Percentiles rank a stretch among this genome's conserved stretches.
phyloP scores from a whole-genome alignment of 2,113 vertebrate genomes.

The Anoura caudifer region DNA sequence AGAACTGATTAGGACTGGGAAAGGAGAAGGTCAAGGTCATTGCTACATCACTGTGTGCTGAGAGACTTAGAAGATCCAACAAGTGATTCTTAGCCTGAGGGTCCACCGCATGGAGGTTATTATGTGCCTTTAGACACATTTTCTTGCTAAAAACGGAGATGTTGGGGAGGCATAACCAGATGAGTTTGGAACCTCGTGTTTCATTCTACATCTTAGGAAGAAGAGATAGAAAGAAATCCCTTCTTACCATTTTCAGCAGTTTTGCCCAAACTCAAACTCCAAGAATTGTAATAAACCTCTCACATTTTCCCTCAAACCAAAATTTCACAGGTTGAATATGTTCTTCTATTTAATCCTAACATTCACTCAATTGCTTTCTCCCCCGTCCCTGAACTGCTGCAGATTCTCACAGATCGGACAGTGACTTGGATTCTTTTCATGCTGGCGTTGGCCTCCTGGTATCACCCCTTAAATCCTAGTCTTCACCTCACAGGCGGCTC shows the following conservation, averaged over 20 bases:
- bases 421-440: background rate
- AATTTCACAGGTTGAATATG: background rate
- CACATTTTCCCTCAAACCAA: constrained; percentile 18
- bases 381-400: background rate
- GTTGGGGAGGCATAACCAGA: background rate
- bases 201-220: background rate
- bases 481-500: background rate
- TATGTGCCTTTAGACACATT: background rate
- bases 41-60: background rate
- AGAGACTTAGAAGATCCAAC: background rate
- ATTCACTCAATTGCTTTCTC: background rate
- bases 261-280: background rate
- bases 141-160: background rate
- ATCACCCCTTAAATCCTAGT: background rate
- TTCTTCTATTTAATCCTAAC: background rate
- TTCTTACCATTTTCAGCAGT: background rate
- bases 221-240: background rate
- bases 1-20: background rate
- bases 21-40: background rate
- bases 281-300: background rate
- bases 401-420: constrained; percentile 15
- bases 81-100: background rate
- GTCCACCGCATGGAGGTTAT: background rate
- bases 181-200: background rate
- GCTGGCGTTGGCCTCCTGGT: background rate